Evolutionary conservation across 2,888 invertebrate species (phyloP), one percentile per base, ranked within the genome.

Genomic region (Dascillus cervinus): DNA sequence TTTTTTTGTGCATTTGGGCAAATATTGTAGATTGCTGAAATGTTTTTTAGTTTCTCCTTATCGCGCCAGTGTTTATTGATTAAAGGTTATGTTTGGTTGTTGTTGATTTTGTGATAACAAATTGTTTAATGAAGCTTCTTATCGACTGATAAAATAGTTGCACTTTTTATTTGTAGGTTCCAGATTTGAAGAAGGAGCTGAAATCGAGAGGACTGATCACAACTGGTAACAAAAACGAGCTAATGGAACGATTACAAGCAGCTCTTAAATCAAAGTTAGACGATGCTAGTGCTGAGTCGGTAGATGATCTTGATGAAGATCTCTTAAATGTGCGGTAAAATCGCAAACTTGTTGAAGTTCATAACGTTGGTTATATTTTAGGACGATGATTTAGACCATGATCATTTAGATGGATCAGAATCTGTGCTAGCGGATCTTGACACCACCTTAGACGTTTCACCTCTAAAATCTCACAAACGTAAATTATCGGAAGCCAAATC

Each of bases 121-220:
- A n/a, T n/a, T n/a, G n/a, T n/a, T n/a, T n/a, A n/a, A n/a, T n/a
- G n/a, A n/a, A n/a, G n/a, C n/a, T n/a, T n/a, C n/a, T n/a, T n/a
- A n/a, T n/a, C n/a, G n/a, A n/a, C n/a, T n/a, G n/a, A n/a, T n/a
- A n/a, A n/a, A n/a, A n/a, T n/a, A n/a, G n/a, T 17, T 17, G 17
- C 8, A 6, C 17, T 34, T 36, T 35, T 41, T 42, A 23, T 26
- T 49, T 70, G 52, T 65, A 90, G 79, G 89, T 91, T 17, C 80
- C 86, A 8, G 90, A 91, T 61, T 67, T 91, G 47, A 85, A 83
- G 52, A 78, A 79, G 50, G 87, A 88, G 60, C 63, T 91, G 31
- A 90, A 89, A 63, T 66, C 77, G 39, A 76, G 87, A 53, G 86
- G 85, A 11, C 66, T 90, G 12, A 66, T 78, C 8, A 71, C 76